phyloP scores from a whole-genome alignment of 1,140 invertebrate genomes.

The Eurosta solidaginis region DNA sequence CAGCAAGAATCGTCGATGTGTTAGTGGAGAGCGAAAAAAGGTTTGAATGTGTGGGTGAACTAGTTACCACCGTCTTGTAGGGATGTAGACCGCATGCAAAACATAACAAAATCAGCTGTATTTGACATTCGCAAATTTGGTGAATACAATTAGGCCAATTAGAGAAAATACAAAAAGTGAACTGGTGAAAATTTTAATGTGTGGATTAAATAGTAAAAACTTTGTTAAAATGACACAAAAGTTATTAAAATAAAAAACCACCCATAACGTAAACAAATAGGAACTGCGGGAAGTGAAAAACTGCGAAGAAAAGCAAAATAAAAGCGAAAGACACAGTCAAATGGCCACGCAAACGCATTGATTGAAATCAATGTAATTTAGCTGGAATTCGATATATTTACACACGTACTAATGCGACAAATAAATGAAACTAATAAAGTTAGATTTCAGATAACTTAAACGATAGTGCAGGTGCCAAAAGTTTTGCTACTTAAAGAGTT shows the following conservation, averaged over 20 bases:
- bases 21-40: too few species aligned
- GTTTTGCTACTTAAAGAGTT: too few species aligned
- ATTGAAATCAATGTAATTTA: neutral
- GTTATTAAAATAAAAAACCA: neutral
- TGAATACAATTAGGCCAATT: neutral
- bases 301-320: neutral
- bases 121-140: constrained; percentile 8
- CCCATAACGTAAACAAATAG: neutral
- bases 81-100: too few species aligned
- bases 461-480: too few species aligned
- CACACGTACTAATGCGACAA: too few species aligned
- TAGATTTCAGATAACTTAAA: too few species aligned
- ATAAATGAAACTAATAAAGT: too few species aligned
- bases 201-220: neutral
- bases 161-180: neutral
- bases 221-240: neutral
- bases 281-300: neutral
- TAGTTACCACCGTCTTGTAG: too few species aligned
- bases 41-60: too few species aligned
- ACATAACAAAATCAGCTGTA: neutral
- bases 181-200: neutral
- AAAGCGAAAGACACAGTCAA: neutral
- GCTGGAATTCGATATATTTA: neutral
- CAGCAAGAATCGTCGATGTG: too few species aligned
- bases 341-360: neutral